A percentile compares a stretch with the other conserved stretches of the same genome.
Conservation (phyloP, 2,113 vertebrate genomes). For the Neotoma lepida region DNA sequence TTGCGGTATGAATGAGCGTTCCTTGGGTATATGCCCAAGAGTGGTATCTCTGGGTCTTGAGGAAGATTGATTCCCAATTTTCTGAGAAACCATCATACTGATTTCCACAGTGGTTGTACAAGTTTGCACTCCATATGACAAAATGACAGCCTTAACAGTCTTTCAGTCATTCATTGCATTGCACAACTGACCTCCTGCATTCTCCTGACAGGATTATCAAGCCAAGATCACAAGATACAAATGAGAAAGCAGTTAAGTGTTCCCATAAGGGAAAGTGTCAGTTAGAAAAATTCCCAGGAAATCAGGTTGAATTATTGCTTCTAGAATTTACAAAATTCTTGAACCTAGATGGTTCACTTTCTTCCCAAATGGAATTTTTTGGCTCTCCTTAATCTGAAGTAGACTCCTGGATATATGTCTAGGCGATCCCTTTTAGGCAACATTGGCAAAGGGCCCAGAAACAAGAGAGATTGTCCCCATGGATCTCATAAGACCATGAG, state of each 20-base stretch:
- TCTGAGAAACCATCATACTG: no score
- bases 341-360: background rate
- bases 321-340: background rate
- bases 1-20: no score
- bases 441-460: slow-evolving; percentile 73
- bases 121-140: no score
- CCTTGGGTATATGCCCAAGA: no score
- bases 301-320: background rate
- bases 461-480: slow-evolving; percentile 75
- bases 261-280: background rate
- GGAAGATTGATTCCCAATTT: no score
- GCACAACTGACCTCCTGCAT: no score
- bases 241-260: background rate
- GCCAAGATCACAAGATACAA: background rate
- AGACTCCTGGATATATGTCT: slow-evolving; percentile 2
- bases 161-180: no score
- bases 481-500: slow-evolving; percentile 80
- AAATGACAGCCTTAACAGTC: no score
- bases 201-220: no score
- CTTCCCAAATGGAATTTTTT: slow-evolving; percentile 46
- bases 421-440: slow-evolving; percentile 78
- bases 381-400: background rate
- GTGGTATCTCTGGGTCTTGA: no score
- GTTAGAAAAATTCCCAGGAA: background rate
- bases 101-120: no score